phyloP scores from a whole-genome alignment of 2,113 vertebrate genomes.

The Gambusia affinis region DNA sequence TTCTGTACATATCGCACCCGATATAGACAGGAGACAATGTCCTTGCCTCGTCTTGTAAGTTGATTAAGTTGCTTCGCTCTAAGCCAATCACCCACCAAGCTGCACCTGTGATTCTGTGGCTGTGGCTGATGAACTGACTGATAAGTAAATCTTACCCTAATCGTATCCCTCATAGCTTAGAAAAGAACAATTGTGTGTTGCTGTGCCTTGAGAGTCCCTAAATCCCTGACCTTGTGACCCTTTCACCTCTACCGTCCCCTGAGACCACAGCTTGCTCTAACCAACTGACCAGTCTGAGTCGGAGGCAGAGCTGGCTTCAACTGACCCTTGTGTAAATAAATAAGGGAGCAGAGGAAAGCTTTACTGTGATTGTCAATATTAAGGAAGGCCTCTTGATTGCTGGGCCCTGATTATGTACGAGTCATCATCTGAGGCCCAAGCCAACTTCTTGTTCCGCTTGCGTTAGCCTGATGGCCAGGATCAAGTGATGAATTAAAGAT shows the following conservation, averaged over 20 bases:
- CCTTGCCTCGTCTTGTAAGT: slow-evolving; percentile 9
- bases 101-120: slow-evolving; percentile 49
- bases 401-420: slow-evolving; percentile 63
- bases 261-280: slow-evolving; percentile 38
- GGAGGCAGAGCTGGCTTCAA: slow-evolving; percentile 32
- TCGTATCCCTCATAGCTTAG: slow-evolving; percentile 21
- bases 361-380: slow-evolving; percentile 59
- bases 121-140: slow-evolving; percentile 49
- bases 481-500: slow-evolving; percentile 61
- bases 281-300: slow-evolving; percentile 31
- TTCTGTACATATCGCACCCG: background rate
- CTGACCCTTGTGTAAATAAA: slow-evolving; percentile 50
- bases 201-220: slow-evolving; percentile 25
- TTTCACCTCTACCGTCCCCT: slow-evolving; percentile 47
- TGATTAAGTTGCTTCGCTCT: slow-evolving; percentile 27
- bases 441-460: slow-evolving; percentile 40
- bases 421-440: slow-evolving; percentile 55
- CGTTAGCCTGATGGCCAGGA: slow-evolving; percentile 45
- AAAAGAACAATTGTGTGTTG: slow-evolving; percentile 34
- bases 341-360: slow-evolving; percentile 27
- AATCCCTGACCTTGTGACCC: slow-evolving; percentile 35
- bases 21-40: slow-evolving; percentile 8
- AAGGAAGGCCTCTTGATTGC: slow-evolving; percentile 47
- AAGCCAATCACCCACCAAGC: slow-evolving; percentile 24
- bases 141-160: slow-evolving; percentile 56